phyloP scores from a whole-genome alignment of 1,140 invertebrate genomes.

The Coptotermes formosanus region DNA sequence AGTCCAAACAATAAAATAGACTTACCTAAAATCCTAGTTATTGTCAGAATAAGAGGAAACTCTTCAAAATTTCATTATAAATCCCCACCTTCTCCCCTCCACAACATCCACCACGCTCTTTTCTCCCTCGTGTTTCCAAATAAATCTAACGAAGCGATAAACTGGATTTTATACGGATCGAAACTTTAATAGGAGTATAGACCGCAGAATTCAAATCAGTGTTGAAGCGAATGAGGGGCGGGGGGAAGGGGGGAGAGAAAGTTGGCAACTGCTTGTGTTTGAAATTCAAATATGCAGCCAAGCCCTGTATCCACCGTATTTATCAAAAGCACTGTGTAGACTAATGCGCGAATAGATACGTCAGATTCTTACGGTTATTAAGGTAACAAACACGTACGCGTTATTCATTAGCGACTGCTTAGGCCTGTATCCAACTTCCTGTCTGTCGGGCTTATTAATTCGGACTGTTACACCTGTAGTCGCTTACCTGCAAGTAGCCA shows the following conservation, averaged over 20 bases:
- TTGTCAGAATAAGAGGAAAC: neutral
- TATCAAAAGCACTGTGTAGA: neutral
- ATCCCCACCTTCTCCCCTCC: neutral
- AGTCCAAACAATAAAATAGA: neutral
- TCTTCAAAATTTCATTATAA: neutral
- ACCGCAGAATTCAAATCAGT: slow-evolving; percentile 18
- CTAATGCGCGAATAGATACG: neutral
- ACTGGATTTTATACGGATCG: slow-evolving; percentile 15
- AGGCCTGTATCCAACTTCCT: neutral
- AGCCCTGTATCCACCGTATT: neutral
- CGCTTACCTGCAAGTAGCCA: neutral
- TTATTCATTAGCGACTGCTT: neutral
- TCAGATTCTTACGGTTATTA: neutral
- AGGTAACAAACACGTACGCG: neutral
- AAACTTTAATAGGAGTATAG: slow-evolving; percentile 14
- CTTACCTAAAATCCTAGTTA: neutral
- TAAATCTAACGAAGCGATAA: slow-evolving; percentile 16
- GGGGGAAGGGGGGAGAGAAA: neutral
- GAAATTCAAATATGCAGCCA: neutral
- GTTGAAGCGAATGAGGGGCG: neutral
- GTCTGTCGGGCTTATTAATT: neutral
- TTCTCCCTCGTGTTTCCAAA: neutral
- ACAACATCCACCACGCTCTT: neutral
- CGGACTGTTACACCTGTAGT: no score
- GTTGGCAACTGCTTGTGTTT: neutral